Percentiles rank a stretch among this genome's conserved stretches.
phyloP scores from a whole-genome alignment of 2,113 vertebrate genomes.

The Sitta europaea region DNA sequence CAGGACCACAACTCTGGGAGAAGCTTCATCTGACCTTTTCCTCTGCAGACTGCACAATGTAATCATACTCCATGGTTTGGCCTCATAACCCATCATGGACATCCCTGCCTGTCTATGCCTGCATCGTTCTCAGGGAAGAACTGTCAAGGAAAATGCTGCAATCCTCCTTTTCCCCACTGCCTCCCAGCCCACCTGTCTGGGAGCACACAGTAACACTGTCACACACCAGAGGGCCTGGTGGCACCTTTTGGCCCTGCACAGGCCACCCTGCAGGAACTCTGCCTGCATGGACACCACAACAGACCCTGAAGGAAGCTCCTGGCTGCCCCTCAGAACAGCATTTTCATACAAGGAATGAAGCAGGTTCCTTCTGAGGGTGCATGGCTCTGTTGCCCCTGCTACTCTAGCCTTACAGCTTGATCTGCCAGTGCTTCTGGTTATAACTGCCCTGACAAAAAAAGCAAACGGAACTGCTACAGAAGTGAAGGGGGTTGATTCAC shows the following conservation, averaged over 20 bases:
- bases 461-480: neutral
- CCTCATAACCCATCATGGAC: neutral
- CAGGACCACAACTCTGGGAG: neutral
- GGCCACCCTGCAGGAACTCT: neutral
- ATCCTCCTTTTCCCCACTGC: neutral
- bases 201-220: accelerated
- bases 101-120: neutral
- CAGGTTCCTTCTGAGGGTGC: accelerated
- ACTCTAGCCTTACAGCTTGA: neutral
- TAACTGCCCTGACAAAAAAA: neutral
- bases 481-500: neutral
- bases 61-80: neutral
- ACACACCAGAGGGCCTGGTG: neutral
- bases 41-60: accelerated
- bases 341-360: neutral
- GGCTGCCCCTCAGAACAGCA: neutral
- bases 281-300: neutral
- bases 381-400: neutral
- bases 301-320: neutral
- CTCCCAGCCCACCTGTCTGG: neutral
- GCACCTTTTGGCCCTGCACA: neutral
- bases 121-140: neutral
- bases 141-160: neutral
- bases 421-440: neutral
- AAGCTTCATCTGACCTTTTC: neutral